Evolutionary conservation across 1,140 invertebrate species (phyloP).

Genomic region (Bombyx mandarina): DNA sequence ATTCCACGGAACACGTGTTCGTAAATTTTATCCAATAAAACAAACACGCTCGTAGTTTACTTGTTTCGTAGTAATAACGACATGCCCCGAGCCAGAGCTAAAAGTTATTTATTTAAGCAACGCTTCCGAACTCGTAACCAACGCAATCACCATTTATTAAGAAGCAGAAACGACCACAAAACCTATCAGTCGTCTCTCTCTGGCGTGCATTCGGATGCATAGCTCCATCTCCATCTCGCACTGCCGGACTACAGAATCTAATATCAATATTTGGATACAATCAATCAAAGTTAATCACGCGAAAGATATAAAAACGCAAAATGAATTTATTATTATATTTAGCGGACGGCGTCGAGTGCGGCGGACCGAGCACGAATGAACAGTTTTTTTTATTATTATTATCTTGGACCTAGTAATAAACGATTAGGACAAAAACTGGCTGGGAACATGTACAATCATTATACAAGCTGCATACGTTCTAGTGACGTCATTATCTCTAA

Average conservation of each 20-base stretch:
- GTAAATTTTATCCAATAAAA: too few species aligned
- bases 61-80: too few species aligned
- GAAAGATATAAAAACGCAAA: conserved; percentile 64
- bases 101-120: conserved; percentile 11
- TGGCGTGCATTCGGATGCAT: conserved; percentile 1
- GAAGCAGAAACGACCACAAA: conserved; percentile 19
- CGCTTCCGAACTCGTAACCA: conserved; percentile 22
- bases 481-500: conserved; percentile 40
- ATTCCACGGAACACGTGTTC: too few species aligned
- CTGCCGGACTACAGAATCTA: conserved; percentile 36
- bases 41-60: too few species aligned
- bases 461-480: conserved; percentile 37
- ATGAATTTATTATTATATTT: conserved; percentile 59
- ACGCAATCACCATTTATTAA: conserved; percentile 20
- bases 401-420: conserved; percentile 35
- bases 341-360: conserved; percentile 40
- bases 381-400: conserved; percentile 32
- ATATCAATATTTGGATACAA: conserved; percentile 67
- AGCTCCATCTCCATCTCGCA: conserved; percentile 15
- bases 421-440: conserved; percentile 49
- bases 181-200: conserved; percentile 3
- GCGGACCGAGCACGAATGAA: conserved; percentile 27
- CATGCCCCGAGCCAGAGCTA: too few species aligned
- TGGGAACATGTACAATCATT: conserved; percentile 33
- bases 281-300: conserved; percentile 69